phyloP scores from a whole-genome alignment of 1,140 invertebrate genomes.

The Lepeophtheirus salmonis region DNA sequence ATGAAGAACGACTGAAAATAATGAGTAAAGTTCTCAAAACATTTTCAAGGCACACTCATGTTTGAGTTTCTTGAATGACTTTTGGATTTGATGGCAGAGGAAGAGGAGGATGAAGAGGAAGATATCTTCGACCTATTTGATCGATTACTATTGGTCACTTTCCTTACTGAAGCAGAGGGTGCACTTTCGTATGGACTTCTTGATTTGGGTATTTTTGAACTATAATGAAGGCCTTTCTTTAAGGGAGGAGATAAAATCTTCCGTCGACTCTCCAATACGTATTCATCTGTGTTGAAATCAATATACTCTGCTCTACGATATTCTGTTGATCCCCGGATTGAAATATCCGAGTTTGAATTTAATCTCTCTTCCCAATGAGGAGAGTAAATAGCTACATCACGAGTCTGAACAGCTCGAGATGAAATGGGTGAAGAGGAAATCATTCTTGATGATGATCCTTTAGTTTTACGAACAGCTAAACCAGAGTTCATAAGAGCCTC shows the following conservation, averaged over 20 bases:
- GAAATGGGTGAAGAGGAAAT: neutral
- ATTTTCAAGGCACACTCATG: no score
- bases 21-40: no score
- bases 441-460: neutral
- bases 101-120: no score
- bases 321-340: neutral
- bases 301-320: neutral
- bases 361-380: neutral
- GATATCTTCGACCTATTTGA: no score
- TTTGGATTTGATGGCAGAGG: no score
- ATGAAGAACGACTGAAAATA: no score
- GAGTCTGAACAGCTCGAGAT: neutral
- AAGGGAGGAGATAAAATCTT: neutral
- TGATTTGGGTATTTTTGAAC: neutral
- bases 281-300: neutral
- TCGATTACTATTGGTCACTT: neutral
- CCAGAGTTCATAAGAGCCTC: neutral
- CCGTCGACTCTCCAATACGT: neutral
- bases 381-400: no score
- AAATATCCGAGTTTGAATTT: no score
- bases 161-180: neutral
- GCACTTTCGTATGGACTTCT: neutral
- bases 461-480: neutral
- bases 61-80: no score
- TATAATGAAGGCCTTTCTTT: neutral